Evolutionary conservation across 2,888 invertebrate species (phyloP).

Genomic region (Habroteleia sp.): DNA sequence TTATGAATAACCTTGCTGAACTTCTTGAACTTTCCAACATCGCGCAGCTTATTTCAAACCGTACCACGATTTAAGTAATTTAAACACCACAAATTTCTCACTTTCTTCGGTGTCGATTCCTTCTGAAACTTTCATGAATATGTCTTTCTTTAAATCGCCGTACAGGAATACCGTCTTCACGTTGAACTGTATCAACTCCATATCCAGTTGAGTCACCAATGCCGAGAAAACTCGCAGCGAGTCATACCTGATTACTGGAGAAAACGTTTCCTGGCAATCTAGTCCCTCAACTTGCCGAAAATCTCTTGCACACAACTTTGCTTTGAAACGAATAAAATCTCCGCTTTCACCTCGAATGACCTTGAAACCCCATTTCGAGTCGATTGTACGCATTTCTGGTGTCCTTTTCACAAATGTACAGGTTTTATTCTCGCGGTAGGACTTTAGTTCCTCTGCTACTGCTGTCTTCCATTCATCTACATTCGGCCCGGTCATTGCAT

Average conservation of each 20-base stretch:
- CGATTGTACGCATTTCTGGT: no score
- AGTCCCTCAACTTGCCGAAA: no score
- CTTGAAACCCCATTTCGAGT: no score
- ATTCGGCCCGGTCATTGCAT: slow-evolving; percentile 5
- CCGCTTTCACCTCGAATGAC: no score
- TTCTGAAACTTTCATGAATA: slow-evolving; percentile 32
- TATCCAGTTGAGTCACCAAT: no score
- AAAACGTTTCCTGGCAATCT: no score
- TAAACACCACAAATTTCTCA: slow-evolving; percentile 1
- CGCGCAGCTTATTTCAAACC: slow-evolving; percentile 43
- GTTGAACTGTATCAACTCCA: slow-evolving; percentile 34
- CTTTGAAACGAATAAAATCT: no score
- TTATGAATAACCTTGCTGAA: slow-evolving; percentile 3
- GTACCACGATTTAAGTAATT: slow-evolving; percentile 30
- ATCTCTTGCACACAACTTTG: no score
- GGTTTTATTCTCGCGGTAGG: no score
- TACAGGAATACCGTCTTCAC: slow-evolving; percentile 44
- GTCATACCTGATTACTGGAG: no score
- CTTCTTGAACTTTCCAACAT: slow-evolving; percentile 34
- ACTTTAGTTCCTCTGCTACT: slow-evolving; percentile 1
- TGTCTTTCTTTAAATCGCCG: slow-evolving; percentile 21
- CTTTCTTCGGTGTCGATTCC: slow-evolving; percentile 4
- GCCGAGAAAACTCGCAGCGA: no score
- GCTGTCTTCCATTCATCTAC: neutral
- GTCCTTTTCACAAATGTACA: no score